A percentile compares a stretch with the other conserved stretches of the same genome.
phyloP scores from a whole-genome alignment of 2,888 invertebrate species.

The Stegophylla sp. region DNA sequence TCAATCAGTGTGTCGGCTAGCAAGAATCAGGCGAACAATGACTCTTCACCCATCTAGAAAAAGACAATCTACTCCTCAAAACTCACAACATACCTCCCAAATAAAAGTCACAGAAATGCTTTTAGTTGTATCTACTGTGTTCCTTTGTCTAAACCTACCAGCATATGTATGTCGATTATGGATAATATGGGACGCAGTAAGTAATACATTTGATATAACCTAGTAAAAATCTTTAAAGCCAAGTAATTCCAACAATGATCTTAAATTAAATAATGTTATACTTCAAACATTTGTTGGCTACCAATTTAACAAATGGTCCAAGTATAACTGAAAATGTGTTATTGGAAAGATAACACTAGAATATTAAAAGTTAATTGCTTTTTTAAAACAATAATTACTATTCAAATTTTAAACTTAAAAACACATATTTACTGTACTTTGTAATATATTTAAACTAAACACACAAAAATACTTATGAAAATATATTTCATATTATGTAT shows the following conservation, averaged over 20 bases:
- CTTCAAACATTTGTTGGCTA: not conserved
- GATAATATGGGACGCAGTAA: conserved; percentile 70
- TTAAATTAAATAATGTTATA: not conserved
- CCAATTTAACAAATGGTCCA: too few species aligned
- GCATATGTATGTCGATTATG: conserved; percentile 76
- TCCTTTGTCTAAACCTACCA: conserved; percentile 79
- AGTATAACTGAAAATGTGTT: not conserved
- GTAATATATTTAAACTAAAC: too few species aligned
- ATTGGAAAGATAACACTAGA: too few species aligned
- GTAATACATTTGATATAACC: conserved; percentile 60
- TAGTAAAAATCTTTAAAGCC: not conserved
- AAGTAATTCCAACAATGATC: not conserved
- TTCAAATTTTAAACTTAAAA: too few species aligned
- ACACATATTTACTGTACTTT: too few species aligned
- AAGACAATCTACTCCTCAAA: conserved; percentile 32
- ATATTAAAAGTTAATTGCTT: too few species aligned
- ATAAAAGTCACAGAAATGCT: conserved; percentile 82
- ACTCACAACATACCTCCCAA: conserved; percentile 66
- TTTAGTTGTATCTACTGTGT: conserved; percentile 80
- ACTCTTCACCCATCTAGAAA: conserved; percentile 57
- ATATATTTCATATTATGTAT: too few species aligned
- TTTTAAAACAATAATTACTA: too few species aligned
- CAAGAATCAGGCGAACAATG: conserved; percentile 63
- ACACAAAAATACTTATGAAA: not conserved
- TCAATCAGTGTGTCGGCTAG: conserved; percentile 72